Evolutionary conservation across 2,797 vertebrate species (phyloP).

Genomic region (Trichosurus vulpecula): DNA sequence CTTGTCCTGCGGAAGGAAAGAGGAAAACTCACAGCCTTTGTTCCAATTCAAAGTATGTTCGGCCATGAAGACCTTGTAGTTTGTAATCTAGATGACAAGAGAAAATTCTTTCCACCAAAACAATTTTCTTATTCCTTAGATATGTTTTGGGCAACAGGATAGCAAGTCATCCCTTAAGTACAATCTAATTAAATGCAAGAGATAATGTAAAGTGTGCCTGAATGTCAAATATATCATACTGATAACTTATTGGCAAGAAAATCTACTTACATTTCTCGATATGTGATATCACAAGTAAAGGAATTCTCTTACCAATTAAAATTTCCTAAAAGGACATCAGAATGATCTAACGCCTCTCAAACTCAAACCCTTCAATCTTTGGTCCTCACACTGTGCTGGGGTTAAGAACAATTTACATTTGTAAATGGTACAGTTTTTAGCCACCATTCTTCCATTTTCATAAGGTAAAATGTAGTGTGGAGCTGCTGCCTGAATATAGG

Average conservation of each 20-base stretch:
- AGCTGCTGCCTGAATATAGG: constrained; percentile 55
- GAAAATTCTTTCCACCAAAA: constrained; percentile 36
- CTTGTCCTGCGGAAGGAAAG: constrained; percentile 87
- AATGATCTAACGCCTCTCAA: background rate
- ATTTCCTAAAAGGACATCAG: background rate
- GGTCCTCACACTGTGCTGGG: background rate
- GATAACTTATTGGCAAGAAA: background rate
- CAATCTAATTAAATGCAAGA: background rate
- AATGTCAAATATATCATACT: background rate
- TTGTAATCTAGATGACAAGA: constrained; percentile 63
- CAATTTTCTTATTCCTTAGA: constrained; percentile 25
- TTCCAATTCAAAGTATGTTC: constrained; percentile 72
- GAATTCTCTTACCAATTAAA: background rate
- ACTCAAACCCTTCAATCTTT: constrained; percentile 24
- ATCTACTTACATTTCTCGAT: background rate
- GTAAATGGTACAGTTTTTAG: constrained; percentile 33
- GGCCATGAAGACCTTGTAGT: constrained; percentile 81
- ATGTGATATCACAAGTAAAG: constrained; percentile 31
- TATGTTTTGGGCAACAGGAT: background rate
- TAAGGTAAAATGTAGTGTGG: constrained; percentile 45
- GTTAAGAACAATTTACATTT: constrained; percentile 34
- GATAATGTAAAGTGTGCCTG: constrained; percentile 6
- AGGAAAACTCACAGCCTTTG: constrained; percentile 85
- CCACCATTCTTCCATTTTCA: background rate
- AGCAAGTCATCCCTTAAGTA: constrained; percentile 19